phyloP scores from a whole-genome alignment of 2,888 invertebrate genomes.

The Actias luna region DNA sequence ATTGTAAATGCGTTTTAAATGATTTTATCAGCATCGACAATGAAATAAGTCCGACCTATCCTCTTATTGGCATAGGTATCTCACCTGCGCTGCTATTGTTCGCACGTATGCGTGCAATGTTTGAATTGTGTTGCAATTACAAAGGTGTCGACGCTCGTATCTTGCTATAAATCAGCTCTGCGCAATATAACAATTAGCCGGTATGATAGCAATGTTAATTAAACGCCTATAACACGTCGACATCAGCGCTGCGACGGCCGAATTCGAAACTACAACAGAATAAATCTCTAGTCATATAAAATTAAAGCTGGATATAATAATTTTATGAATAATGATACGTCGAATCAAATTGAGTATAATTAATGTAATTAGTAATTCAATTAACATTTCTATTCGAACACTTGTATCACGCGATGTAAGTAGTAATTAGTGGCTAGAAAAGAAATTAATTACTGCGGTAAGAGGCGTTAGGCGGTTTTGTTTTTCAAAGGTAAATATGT shows the following conservation, averaged over 20 bases:
- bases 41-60: conserved; percentile 25
- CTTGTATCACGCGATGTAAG: conserved; percentile 29
- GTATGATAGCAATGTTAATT: conserved; percentile 82
- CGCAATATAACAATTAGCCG: conserved; percentile 82
- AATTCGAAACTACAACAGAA: conserved; percentile 41
- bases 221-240: conserved; percentile 69
- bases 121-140: conserved; percentile 72
- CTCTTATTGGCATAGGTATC: conserved; percentile 23
- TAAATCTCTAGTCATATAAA: conserved; percentile 5
- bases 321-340: conserved; percentile 20
- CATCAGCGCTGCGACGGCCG: conserved; percentile 48
- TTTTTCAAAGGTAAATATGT: conserved; percentile 16
- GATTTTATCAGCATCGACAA: neutral
- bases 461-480: conserved; percentile 18
- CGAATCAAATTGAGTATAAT: conserved; percentile 34
- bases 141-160: conserved; percentile 76
- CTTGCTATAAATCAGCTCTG: conserved; percentile 77
- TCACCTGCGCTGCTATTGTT: conserved; percentile 50
- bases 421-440: conserved; percentile 21
- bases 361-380: conserved; percentile 37
- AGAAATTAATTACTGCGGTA: conserved; percentile 15
- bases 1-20: neutral
- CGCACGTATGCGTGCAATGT: conserved; percentile 59
- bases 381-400: conserved; percentile 35
- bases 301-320: conserved; percentile 4